phyloP scores from a whole-genome alignment of 1,140 invertebrate species.

The Drosophila lowei region DNA sequence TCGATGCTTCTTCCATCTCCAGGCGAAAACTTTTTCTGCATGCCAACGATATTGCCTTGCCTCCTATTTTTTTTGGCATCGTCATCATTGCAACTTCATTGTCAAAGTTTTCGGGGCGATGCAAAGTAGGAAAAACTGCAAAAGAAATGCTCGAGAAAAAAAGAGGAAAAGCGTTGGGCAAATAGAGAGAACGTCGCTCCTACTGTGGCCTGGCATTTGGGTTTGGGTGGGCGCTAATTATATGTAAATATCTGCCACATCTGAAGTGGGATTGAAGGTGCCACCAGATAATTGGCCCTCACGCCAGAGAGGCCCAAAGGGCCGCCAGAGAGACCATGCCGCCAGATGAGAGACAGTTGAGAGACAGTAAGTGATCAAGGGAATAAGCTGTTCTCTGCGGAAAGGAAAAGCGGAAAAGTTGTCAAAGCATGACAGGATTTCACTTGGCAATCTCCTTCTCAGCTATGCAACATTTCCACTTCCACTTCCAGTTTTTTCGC shows the following conservation, averaged over 20 bases:
- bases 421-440: slow-evolving; percentile 30
- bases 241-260: slow-evolving; percentile 70
- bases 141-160: slow-evolving; percentile 25
- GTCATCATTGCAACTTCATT: slow-evolving; percentile 74
- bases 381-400: background rate
- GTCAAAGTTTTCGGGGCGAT: slow-evolving; percentile 59
- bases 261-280: slow-evolving; percentile 46
- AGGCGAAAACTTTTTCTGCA: slow-evolving; percentile 61
- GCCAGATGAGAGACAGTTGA: slow-evolving; percentile 14
- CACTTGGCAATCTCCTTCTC: slow-evolving; percentile 12
- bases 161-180: slow-evolving; percentile 24
- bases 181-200: slow-evolving; percentile 22
- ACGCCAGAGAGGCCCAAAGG: slow-evolving; percentile 3
- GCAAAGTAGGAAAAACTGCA: slow-evolving; percentile 13
- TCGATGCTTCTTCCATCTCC: slow-evolving; percentile 40
- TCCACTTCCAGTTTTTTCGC: no score
- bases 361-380: slow-evolving; percentile 11
- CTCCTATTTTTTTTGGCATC: slow-evolving; percentile 34
- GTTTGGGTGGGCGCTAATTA: slow-evolving; percentile 58
- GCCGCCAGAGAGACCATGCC: background rate
- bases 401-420: slow-evolving; percentile 18
- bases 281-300: slow-evolving; percentile 64
- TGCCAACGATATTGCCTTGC: slow-evolving; percentile 51
- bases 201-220: slow-evolving; percentile 41
- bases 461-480: background rate